A percentile compares a stretch with the other conserved stretches of the same genome.
These are phyloP conservation scores for Delia radicum DNA, from an alignment of 1,140 invertebrate genomes.

Conservation along the genomic window DNA sequence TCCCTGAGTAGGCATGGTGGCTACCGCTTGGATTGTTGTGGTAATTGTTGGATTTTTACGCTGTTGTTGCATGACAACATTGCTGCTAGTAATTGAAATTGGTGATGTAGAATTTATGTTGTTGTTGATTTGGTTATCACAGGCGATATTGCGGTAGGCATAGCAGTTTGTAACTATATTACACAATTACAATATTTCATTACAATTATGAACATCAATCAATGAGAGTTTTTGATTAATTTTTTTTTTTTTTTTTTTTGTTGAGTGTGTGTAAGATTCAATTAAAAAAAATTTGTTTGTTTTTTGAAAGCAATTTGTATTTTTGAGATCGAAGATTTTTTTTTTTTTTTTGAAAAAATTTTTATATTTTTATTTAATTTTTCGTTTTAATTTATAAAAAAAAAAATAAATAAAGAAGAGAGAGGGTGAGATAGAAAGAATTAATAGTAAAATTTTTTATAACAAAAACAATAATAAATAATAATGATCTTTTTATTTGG, in stretches of 20 bases:
- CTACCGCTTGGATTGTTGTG: slow-evolving; percentile 8
- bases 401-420: background rate
- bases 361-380: background rate
- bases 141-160: slow-evolving; percentile 37
- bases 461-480: too few relatives aligned
- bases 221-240: background rate
- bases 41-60: background rate
- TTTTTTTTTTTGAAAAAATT: too few relatives aligned
- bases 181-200: background rate
- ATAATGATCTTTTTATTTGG: background rate
- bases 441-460: background rate
- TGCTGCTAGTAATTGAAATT: slow-evolving; percentile 21
- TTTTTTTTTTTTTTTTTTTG: background rate
- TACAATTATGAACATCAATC: background rate
- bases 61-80: slow-evolving; percentile 25
- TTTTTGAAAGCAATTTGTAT: background rate
- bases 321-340: background rate
- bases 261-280: too few relatives aligned
- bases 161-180: slow-evolving; percentile 29
- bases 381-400: too few relatives aligned
- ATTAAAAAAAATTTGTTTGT: background rate
- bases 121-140: slow-evolving; percentile 38
- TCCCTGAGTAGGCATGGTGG: background rate
- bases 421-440: too few relatives aligned
- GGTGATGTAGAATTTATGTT: slow-evolving; percentile 27